Conservation (phyloP, 1,140 invertebrate species). For the Drosophila yakuba region DNA sequence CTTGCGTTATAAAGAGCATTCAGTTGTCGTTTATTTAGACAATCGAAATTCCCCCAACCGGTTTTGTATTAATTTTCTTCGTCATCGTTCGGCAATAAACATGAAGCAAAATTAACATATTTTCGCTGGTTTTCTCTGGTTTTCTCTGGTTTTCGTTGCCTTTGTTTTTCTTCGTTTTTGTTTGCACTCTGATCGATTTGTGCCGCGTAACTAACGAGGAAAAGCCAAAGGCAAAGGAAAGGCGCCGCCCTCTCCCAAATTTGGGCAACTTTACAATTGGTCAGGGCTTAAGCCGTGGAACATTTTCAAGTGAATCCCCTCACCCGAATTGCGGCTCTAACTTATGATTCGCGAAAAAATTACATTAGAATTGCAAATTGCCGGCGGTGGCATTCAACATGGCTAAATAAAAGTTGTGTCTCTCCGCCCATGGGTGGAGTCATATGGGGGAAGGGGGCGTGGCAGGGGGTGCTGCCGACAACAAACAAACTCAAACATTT, state of each 20-base stretch:
- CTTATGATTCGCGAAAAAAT: slow-evolving; percentile 83
- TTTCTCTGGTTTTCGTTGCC: slow-evolving; percentile 36
- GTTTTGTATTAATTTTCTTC: slow-evolving; percentile 72
- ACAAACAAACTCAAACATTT: slow-evolving; percentile 81
- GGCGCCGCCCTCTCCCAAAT: slow-evolving; percentile 5
- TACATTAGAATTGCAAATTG: slow-evolving; percentile 83
- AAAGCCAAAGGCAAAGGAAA: slow-evolving; percentile 13
- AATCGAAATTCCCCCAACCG: slow-evolving; percentile 7
- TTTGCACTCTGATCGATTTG: slow-evolving; percentile 72
- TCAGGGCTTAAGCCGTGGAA: slow-evolving; percentile 41
- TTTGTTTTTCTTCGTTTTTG: slow-evolving; percentile 25
- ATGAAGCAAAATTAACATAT: slow-evolving; percentile 74
- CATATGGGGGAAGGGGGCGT: slow-evolving; percentile 7
- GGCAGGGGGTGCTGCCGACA: slow-evolving; percentile 17
- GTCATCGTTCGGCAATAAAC: slow-evolving; percentile 69
- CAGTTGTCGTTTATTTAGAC: slow-evolving; percentile 24
- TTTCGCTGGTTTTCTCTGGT: slow-evolving; percentile 49
- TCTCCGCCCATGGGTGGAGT: slow-evolving; percentile 40
- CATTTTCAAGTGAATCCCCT: slow-evolving; percentile 60
- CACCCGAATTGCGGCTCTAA: slow-evolving; percentile 47
- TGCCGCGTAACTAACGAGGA: slow-evolving; percentile 58
- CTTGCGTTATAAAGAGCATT: slow-evolving; percentile 41
- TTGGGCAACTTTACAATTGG: slow-evolving; percentile 63
- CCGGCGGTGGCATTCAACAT: slow-evolving; percentile 59
- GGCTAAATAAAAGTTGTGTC: slow-evolving; percentile 79